A percentile compares a stretch with the other conserved stretches of the same genome.
These are phyloP conservation scores for Hemicordylus capensis DNA, from an alignment of 2,113 vertebrate species.

Conservation along the genomic window DNA sequence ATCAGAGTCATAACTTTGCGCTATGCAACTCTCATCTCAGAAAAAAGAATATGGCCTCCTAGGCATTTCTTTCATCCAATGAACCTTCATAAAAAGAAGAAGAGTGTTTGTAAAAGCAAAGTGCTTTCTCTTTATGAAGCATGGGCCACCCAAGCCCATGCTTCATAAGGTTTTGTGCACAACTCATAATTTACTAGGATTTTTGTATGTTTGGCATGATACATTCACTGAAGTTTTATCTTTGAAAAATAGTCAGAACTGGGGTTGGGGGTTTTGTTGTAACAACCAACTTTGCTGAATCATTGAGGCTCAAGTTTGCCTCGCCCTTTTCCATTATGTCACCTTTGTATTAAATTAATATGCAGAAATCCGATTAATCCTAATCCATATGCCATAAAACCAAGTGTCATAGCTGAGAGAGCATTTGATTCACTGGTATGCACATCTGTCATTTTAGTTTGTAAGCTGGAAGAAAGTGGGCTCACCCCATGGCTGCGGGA, in stretches of 20 bases:
- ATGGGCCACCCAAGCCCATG: neutral
- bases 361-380: neutral
- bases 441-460: neutral
- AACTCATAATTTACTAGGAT: neutral
- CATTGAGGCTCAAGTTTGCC: neutral
- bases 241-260: neutral
- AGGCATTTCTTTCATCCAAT: neutral
- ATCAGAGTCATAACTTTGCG: neutral
- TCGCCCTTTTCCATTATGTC: neutral
- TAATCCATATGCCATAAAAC: neutral
- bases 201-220: neutral
- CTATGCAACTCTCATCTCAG: no score
- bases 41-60: neutral
- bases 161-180: neutral
- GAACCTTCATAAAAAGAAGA: neutral
- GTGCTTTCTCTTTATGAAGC: no score
- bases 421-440: neutral
- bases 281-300: neutral
- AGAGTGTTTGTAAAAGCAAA: neutral
- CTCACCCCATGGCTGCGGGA: neutral
- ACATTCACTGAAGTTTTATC: no score
- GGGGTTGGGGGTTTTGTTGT: neutral
- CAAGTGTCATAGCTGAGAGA: neutral
- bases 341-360: neutral
- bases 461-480: neutral